phyloP scores from a whole-genome alignment of 1,140 invertebrate genomes.

The Delia radicum region DNA sequence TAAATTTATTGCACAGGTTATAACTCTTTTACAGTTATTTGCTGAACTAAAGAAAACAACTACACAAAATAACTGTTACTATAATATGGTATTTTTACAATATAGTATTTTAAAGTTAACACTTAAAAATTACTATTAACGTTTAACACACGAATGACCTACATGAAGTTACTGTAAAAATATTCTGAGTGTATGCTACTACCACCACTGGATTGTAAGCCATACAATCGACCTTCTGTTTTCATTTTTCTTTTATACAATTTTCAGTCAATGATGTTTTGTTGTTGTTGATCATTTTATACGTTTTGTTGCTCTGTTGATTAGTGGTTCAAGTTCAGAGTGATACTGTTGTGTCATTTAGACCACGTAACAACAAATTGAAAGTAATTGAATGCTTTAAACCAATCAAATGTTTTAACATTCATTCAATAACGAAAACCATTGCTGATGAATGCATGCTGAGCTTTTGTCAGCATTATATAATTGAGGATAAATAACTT shows the following conservation, averaged over 20 bases:
- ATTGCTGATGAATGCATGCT: neutral
- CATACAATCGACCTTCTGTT: neutral
- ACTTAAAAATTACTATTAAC: too few relatives aligned
- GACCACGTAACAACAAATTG: conserved; percentile 3
- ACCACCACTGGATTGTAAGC: too few relatives aligned
- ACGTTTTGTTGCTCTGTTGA: neutral
- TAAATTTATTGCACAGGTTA: too few relatives aligned
- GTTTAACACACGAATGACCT: too few relatives aligned
- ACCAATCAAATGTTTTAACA: neutral
- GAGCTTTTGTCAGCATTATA: neutral
- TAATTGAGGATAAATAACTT: neutral
- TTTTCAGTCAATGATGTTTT: neutral
- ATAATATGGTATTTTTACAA: too few relatives aligned
- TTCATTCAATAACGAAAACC: neutral
- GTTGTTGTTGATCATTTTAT: neutral
- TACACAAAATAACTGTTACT: too few relatives aligned
- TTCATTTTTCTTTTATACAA: neutral
- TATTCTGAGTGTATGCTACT: too few relatives aligned
- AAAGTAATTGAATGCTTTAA: conserved; percentile 5
- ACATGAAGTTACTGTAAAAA: too few relatives aligned
- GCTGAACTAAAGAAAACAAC: too few relatives aligned
- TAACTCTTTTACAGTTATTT: too few relatives aligned
- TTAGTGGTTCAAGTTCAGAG: neutral
- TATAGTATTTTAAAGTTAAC: too few relatives aligned
- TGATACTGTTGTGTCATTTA: conserved; percentile 4